Percentiles rank a stretch among this genome's conserved stretches.
Evolutionary conservation across 1,140 invertebrate genomes (phyloP).

Genomic region (Drosophila obscura): DNA sequence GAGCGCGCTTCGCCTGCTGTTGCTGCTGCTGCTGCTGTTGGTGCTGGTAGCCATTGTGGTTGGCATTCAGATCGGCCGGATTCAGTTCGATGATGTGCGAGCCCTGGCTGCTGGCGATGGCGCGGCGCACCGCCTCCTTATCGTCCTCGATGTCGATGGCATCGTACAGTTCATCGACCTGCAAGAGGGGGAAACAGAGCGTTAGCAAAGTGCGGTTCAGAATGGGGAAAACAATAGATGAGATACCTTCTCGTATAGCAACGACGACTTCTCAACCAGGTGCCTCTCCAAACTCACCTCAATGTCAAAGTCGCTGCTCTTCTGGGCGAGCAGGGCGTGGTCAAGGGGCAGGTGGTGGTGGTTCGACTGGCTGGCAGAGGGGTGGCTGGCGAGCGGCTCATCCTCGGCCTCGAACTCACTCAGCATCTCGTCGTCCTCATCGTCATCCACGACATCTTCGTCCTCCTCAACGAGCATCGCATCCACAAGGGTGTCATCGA

Average conservation of each 20-base stretch:
- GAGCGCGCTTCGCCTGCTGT: constrained; percentile 64
- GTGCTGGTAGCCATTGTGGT: constrained; percentile 61
- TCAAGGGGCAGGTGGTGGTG: constrained; percentile 49
- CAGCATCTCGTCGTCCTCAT: constrained; percentile 65
- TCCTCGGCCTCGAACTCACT: constrained; percentile 52
- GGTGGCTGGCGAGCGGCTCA: constrained; percentile 6
- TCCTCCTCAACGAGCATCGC: constrained; percentile 79
- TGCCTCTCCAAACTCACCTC: constrained; percentile 62
- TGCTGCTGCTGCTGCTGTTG: constrained; percentile 28
- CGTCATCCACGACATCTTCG: constrained; percentile 62
- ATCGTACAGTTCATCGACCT: constrained; percentile 84
- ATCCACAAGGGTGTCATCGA: constrained; percentile 84
- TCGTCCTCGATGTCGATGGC: constrained; percentile 85
- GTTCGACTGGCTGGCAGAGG: constrained; percentile 24
- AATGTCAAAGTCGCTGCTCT: constrained; percentile 72
- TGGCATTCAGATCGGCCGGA: constrained; percentile 75
- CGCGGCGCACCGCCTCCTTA: constrained; percentile 84
- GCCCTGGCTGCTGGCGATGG: constrained; percentile 56
- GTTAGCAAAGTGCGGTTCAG: not conserved
- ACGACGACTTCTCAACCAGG: constrained; percentile 8
- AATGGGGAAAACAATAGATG: not conserved
- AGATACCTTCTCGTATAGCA: constrained; percentile 29
- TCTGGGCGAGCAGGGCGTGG: constrained; percentile 50
- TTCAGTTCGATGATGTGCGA: constrained; percentile 74
- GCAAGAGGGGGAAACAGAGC: not conserved